These are phyloP conservation scores for Epsilonema sp. DNA, from an alignment of 2,888 invertebrate genomes.

Conservation along the genomic window DNA sequence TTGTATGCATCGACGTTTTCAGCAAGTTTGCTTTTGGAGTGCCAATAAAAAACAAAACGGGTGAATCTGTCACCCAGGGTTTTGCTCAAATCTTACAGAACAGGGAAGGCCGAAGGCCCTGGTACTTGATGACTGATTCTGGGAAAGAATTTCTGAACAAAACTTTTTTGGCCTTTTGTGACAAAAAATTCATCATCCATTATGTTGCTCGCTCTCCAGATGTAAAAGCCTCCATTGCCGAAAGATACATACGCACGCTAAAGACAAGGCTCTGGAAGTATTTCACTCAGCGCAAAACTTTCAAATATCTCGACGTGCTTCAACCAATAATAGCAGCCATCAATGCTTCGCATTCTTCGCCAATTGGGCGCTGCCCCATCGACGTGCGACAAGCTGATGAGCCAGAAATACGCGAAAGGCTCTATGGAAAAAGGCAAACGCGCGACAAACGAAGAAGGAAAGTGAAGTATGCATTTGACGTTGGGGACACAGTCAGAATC, in stretches of 20 bases:
- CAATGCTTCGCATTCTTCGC: too few relatives aligned
- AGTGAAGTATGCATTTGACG: too few relatives aligned
- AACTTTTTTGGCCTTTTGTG: neutral
- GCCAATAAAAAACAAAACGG: neutral
- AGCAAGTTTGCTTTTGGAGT: neutral
- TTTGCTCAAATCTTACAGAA: neutral
- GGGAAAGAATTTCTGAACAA: neutral
- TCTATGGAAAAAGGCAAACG: neutral
- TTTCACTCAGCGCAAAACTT: neutral
- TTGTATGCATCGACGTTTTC: neutral
- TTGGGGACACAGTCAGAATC: constrained; percentile 5
- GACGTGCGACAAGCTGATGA: too few relatives aligned
- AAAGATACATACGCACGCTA: neutral
- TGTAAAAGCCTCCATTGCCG: neutral
- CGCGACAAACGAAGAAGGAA: neutral
- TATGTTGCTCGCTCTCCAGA: neutral
- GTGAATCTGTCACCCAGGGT: neutral
- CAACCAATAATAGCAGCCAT: too few relatives aligned
- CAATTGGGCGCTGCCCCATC: too few relatives aligned
- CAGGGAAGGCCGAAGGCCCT: neutral
- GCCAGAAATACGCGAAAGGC: too few relatives aligned
- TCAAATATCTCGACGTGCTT: neutral
- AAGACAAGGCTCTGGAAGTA: neutral
- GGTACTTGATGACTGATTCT: neutral
- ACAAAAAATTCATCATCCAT: neutral